Percentiles rank a stretch among this genome's conserved stretches.
Conservation (phyloP, 2,113 vertebrate genomes). For the Pomatorhinus ruficollis region DNA sequence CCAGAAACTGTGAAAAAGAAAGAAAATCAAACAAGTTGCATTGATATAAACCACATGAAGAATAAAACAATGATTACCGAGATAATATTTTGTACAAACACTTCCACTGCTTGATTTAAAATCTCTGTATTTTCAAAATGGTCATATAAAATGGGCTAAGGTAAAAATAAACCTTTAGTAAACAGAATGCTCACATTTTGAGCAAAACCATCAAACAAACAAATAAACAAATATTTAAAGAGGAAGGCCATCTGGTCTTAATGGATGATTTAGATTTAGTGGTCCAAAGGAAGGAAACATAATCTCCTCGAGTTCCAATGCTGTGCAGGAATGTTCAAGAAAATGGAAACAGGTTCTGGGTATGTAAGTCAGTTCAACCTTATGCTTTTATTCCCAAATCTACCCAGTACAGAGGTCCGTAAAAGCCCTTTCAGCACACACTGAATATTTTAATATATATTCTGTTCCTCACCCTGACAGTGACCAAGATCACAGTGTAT, state of each 20-base stretch:
- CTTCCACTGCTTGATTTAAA: background rate
- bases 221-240: background rate
- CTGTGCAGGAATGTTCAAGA: background rate
- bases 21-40: background rate
- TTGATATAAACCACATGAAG: background rate
- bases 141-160: background rate
- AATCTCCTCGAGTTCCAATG: background rate
- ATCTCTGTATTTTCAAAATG: background rate
- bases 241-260: background rate
- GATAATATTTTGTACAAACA: background rate
- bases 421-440: background rate
- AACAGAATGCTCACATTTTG: background rate
- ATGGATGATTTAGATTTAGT: background rate
- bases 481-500: background rate
- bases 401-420: background rate
- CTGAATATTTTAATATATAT: background rate
- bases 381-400: background rate
- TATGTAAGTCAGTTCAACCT: background rate
- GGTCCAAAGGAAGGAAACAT: background rate
- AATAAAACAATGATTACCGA: background rate
- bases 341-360: background rate
- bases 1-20: constrained; percentile 84
- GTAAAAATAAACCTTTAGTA: background rate
- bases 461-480: background rate
- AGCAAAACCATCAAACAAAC: background rate